Evolutionary conservation across 1,140 invertebrate species (phyloP).

Genomic region (Ceratitis capitata): DNA sequence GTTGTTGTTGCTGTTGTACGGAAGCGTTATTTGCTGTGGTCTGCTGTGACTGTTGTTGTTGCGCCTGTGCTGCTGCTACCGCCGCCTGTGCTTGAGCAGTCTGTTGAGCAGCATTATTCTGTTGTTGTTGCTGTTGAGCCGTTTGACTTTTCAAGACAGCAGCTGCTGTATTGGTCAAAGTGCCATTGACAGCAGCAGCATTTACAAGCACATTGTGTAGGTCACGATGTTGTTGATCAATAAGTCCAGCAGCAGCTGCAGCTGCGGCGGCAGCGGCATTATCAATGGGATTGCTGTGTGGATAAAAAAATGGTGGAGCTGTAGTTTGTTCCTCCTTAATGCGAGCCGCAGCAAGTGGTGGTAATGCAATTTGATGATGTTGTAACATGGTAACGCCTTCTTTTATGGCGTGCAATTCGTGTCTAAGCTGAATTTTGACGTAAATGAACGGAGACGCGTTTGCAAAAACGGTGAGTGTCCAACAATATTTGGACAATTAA

Average conservation of each 20-base stretch:
- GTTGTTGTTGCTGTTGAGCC: slow-evolving; percentile 47
- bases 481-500: background rate
- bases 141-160: slow-evolving; percentile 57
- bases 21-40: slow-evolving; percentile 35
- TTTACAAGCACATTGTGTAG: slow-evolving; percentile 70
- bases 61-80: slow-evolving; percentile 37
- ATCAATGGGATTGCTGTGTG: slow-evolving; percentile 68
- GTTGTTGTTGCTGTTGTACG: slow-evolving; percentile 53
- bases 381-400: slow-evolving; percentile 61
- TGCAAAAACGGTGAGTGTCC: background rate
- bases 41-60: slow-evolving; percentile 46
- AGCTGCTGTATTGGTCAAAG: slow-evolving; percentile 50
- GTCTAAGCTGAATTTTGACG: slow-evolving; percentile 59
- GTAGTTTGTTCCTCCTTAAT: slow-evolving; percentile 42
- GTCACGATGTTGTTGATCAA: slow-evolving; percentile 73
- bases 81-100: slow-evolving; percentile 45
- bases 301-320: slow-evolving; percentile 52
- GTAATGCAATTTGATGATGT: slow-evolving; percentile 48
- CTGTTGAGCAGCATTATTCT: slow-evolving; percentile 44
- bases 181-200: slow-evolving; percentile 61
- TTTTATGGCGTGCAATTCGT: slow-evolving; percentile 59
- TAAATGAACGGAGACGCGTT: background rate
- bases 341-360: slow-evolving; percentile 21
- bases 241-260: slow-evolving; percentile 59
- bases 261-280: slow-evolving; percentile 66